Base-by-base conservation (phyloP, 2,113 vertebrate genomes). In the Syngnathoides biaculeatus region DNA sequence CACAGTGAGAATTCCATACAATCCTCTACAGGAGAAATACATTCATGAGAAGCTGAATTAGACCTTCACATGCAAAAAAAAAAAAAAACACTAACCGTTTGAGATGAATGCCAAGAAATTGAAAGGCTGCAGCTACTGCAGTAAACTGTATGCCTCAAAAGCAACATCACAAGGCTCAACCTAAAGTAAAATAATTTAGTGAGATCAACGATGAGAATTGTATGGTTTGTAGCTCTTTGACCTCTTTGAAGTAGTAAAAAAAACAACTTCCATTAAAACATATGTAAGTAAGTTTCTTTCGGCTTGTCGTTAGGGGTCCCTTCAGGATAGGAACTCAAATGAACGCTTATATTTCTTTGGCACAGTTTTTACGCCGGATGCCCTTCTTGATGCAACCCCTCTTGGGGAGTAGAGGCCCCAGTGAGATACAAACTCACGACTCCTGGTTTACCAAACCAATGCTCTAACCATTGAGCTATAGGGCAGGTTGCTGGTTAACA, bases 151-250 rank as follows among this genome's bases (percentile, higher is more conserved):
- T n/a, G 26, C 35, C 20, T 52, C 48, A 1, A 52, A 52, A 20
- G 59, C 59, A 42, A 26, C 43, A 43, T 64, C 68, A 73, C 78
- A 69, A 71, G 56, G 52, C 47, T 24, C 58, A 79, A 69, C 79
- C 77, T 79, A 57, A 64, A 57, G 73, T 77, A 64, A 53, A 39
- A 42, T 81, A 86, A 86, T 84, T 86, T 84, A 67, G 68, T 56
- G 39, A 69, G 80, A 80, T 86, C 77, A 58, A 48, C 75, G 83
- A 57, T 79, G 72, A 19, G 65, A 77, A 87, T 86, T 79, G 79
- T 82, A 78, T 62, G 79, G 84, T 86, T 85, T 84, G 80, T 38
- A 69, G 76, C 53, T 39, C 57, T 65, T 76, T 77, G 79, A 75
- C 78, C 69, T 70, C 48, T 72, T 56, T 4, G 67, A 45, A 67